phyloP scores from a whole-genome alignment of 2,113 vertebrate genomes.

The Bubalus kerabau region DNA sequence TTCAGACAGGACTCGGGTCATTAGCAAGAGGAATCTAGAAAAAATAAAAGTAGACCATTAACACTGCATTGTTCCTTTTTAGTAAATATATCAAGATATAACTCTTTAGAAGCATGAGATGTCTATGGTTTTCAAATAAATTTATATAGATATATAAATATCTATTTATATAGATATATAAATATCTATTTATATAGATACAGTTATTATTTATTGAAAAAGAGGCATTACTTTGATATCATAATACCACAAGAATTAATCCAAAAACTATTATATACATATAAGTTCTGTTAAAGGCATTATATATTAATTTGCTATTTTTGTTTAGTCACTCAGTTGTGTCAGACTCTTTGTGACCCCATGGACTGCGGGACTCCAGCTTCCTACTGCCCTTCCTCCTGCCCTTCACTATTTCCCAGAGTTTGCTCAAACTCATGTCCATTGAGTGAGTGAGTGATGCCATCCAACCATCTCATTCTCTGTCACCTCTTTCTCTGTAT shows the following conservation, averaged over 20 bases:
- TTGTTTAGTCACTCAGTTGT: background rate
- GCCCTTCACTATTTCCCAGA: background rate
- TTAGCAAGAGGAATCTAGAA: slow-evolving; percentile 75
- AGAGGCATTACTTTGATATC: background rate
- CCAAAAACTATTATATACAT: background rate
- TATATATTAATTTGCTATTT: background rate
- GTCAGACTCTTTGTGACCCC: background rate
- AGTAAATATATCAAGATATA: background rate
- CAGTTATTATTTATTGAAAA: background rate
- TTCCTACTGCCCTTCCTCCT: background rate
- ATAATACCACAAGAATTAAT: background rate
- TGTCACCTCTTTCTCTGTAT: background rate
- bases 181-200: background rate
- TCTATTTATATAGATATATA: background rate
- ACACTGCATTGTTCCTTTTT: background rate
- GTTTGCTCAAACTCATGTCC: background rate
- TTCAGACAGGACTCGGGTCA: slow-evolving; percentile 74
- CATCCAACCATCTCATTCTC: background rate
- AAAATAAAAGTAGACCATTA: slow-evolving; percentile 73
- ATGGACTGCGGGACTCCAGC: background rate
- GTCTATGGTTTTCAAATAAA: background rate
- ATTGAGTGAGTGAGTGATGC: background rate
- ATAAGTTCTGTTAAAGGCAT: background rate
- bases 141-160: background rate
- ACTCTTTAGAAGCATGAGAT: background rate